Conservation (phyloP, 2,113 vertebrate genomes). For the Dipodomys spectabilis region DNA sequence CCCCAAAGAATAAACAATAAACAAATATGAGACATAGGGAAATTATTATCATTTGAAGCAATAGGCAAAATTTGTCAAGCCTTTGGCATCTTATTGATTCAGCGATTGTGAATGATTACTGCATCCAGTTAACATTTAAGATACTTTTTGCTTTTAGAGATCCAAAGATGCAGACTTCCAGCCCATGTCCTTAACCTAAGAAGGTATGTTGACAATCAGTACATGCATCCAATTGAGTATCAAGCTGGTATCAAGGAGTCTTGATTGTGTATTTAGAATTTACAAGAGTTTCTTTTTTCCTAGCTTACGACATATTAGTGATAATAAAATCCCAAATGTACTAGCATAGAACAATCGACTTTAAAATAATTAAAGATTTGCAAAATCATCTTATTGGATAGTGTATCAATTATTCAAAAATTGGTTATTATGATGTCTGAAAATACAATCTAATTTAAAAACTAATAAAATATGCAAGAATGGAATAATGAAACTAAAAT, state of each 20-base stretch:
- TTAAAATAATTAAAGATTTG: slow-evolving; percentile 3
- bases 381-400: neutral
- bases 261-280: neutral
- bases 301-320: neutral
- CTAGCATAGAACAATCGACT: neutral
- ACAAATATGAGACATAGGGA: neutral
- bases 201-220: neutral
- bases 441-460: slow-evolving; percentile 41
- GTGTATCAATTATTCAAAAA: neutral
- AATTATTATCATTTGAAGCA: neutral
- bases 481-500: neutral
- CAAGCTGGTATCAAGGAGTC: neutral
- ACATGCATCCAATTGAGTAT: neutral
- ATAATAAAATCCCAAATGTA: neutral
- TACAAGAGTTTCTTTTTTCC: neutral
- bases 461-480: neutral
- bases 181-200: neutral
- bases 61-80: neutral
- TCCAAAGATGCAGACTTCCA: neutral
- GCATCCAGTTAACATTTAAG: neutral
- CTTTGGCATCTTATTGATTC: neutral
- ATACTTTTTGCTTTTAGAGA: neutral
- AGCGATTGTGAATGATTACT: neutral
- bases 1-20: neutral
- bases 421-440: neutral